phyloP scores from a whole-genome alignment of 2,888 invertebrate species.

The Diadegma fenestrale region DNA sequence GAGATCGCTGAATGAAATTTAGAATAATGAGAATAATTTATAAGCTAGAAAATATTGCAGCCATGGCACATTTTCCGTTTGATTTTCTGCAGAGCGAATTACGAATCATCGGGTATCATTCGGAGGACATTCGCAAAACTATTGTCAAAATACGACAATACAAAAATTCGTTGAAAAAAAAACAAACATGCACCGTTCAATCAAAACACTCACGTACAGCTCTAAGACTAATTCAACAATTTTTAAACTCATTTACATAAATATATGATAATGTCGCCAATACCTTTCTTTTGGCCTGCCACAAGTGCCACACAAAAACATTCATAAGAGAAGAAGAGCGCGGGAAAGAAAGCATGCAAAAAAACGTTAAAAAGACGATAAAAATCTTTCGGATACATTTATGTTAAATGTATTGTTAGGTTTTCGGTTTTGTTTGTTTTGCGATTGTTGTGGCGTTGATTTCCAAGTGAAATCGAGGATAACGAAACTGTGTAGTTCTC shows the following conservation, averaged over 20 bases:
- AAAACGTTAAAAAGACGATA: constrained; percentile 84
- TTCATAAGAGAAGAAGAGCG: constrained; percentile 89
- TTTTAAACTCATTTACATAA: constrained; percentile 74
- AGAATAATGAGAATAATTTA: not conserved
- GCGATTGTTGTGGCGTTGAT: constrained; percentile 27
- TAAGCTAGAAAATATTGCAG: constrained; percentile 25
- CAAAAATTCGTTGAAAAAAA: not conserved
- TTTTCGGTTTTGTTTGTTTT: constrained; percentile 47
- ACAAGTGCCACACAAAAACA: constrained; percentile 90
- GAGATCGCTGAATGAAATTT: not conserved
- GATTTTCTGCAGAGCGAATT: constrained; percentile 8
- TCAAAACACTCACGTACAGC: not conserved
- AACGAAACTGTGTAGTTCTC: not conserved
- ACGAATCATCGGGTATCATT: not conserved
- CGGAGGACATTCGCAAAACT: not conserved
- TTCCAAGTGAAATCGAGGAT: not conserved
- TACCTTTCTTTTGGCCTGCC: constrained; percentile 90
- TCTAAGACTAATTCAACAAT: not conserved
- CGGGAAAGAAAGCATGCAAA: constrained; percentile 89
- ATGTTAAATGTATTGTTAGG: constrained; percentile 48
- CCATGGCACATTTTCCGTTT: constrained; percentile 24
- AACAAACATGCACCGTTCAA: not conserved
- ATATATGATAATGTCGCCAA: constrained; percentile 85
- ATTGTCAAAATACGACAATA: not conserved
- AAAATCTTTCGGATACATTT: constrained; percentile 80